Evolutionary conservation across 2,888 invertebrate genomes (phyloP).

Genomic region (Drosophila pegasa): DNA sequence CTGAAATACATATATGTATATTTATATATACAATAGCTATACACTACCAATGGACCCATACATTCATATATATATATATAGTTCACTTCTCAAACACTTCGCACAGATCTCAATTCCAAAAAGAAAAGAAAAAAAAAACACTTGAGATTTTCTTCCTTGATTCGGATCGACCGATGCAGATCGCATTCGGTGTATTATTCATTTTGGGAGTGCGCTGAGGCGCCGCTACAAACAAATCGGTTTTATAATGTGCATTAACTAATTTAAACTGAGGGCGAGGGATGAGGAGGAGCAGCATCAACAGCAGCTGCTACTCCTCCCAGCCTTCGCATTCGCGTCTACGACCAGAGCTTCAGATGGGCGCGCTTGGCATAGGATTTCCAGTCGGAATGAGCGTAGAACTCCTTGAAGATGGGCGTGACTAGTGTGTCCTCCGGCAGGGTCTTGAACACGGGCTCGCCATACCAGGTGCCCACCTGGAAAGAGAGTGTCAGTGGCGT

Average conservation of each 20-base stretch:
- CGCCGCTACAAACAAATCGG: constrained; percentile 64
- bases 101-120: too few relatives aligned
- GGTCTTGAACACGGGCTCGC: constrained; percentile 92
- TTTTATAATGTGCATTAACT: constrained; percentile 65
- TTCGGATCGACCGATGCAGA: constrained; percentile 43
- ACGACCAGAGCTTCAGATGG: constrained; percentile 86
- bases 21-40: not conserved
- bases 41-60: not conserved
- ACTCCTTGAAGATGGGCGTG: constrained; percentile 89
- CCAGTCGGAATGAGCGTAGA: constrained; percentile 88
- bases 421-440: constrained; percentile 88
- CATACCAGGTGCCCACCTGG: constrained; percentile 93
- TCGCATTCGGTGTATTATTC: constrained; percentile 48
- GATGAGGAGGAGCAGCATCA: not conserved
- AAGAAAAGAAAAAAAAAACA: too few relatives aligned
- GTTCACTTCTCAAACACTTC: too few relatives aligned
- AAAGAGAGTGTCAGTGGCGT: too few relatives aligned
- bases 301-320: not conserved
- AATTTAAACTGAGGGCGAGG: constrained; percentile 18
- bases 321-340: constrained; percentile 69
- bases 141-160: not conserved
- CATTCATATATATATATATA: too few relatives aligned
- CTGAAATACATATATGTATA: not conserved
- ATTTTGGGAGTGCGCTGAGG: constrained; percentile 40
- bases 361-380: constrained; percentile 86